Percentiles rank a stretch among this genome's conserved stretches.
These are phyloP conservation scores for Drosophila simulans DNA, from an alignment of 1,140 invertebrate genomes.

Conservation along the genomic window DNA sequence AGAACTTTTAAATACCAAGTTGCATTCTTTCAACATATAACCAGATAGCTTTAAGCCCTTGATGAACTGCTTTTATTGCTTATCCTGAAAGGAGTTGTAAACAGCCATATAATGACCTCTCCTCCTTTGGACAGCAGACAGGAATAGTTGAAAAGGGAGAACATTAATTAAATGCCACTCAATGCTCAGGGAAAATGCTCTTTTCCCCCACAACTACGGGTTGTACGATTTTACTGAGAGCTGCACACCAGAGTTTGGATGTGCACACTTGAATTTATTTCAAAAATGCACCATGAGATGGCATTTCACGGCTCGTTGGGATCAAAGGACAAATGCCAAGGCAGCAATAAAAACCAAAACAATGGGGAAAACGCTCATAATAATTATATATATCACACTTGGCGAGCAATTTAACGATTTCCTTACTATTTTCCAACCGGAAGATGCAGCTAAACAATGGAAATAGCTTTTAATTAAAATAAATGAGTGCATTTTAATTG, in stretches of 20 bases:
- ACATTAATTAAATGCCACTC: slow-evolving; percentile 82
- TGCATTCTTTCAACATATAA: background rate
- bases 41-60: slow-evolving; percentile 11
- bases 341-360: slow-evolving; percentile 26
- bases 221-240: background rate
- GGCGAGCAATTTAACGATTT: slow-evolving; percentile 54
- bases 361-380: slow-evolving; percentile 55
- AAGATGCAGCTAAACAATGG: slow-evolving; percentile 44
- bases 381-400: slow-evolving; percentile 42
- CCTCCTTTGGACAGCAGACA: slow-evolving; percentile 8
- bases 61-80: slow-evolving; percentile 47
- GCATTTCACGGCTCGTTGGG: slow-evolving; percentile 53
- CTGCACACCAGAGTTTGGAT: background rate
- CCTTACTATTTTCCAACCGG: slow-evolving; percentile 5
- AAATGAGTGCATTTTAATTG: slow-evolving; percentile 58
- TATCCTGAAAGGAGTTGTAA: background rate
- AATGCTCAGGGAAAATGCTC: slow-evolving; percentile 25
- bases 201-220: slow-evolving; percentile 1
- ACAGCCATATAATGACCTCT: too few species aligned
- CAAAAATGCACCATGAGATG: slow-evolving; percentile 53
- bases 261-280: slow-evolving; percentile 32
- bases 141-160: slow-evolving; percentile 35
- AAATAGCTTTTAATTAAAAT: slow-evolving; percentile 76
- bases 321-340: slow-evolving; percentile 11
- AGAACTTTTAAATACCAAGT: background rate